A percentile compares a stretch with the other conserved stretches of the same genome.
Evolutionary conservation across 2,797 vertebrate species (phyloP).

Genomic region (Orestias chungarensis): DNA sequence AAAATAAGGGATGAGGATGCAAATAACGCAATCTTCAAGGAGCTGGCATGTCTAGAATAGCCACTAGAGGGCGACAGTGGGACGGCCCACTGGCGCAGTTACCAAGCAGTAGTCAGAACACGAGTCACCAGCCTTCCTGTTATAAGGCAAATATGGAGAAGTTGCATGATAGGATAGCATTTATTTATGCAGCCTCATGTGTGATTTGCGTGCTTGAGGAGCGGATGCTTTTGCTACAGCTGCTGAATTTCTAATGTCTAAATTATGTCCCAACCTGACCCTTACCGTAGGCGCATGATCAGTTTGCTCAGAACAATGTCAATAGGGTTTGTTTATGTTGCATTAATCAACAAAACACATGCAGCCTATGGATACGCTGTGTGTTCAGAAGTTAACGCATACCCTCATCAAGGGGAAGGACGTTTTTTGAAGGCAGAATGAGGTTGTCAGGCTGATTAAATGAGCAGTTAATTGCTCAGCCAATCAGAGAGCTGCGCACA

Average conservation of each 20-base stretch:
- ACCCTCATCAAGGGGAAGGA: too few relatives aligned
- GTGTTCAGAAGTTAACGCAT: too few relatives aligned
- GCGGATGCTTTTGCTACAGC: neutral
- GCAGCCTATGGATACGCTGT: too few relatives aligned
- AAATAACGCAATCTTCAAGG: neutral
- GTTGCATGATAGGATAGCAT: neutral
- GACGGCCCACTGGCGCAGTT: neutral
- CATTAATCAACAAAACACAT: too few relatives aligned
- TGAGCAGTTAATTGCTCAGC: neutral
- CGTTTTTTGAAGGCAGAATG: neutral
- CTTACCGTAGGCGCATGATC: too few relatives aligned
- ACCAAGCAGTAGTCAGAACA: neutral
- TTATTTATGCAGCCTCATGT: neutral
- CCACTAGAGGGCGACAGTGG: neutral
- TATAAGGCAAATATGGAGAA: neutral
- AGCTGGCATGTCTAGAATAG: neutral
- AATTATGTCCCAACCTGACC: neutral
- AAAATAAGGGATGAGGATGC: neutral
- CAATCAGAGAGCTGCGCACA: neutral
- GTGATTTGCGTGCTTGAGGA: too few relatives aligned
- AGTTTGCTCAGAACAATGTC: too few relatives aligned
- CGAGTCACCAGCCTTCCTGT: neutral
- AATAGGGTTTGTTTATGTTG: too few relatives aligned
- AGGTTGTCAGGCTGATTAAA: neutral
- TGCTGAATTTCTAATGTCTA: neutral